phyloP scores from a whole-genome alignment of 2,113 vertebrate species.

The Elachura formosa region DNA sequence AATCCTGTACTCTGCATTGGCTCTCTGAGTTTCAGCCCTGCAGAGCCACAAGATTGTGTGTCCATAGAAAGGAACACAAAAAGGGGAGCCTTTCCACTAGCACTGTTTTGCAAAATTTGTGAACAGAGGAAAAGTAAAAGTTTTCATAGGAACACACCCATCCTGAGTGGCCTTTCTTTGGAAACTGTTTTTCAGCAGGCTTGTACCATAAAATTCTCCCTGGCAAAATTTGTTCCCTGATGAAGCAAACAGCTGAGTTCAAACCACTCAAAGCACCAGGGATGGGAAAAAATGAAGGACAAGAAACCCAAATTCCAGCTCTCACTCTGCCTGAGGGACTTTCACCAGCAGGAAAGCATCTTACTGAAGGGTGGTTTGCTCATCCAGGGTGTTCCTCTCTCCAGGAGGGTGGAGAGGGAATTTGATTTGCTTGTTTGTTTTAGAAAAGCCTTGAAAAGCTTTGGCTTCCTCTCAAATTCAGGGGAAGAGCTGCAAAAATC shows the following conservation, averaged over 20 bases:
- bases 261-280: neutral
- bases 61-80: neutral
- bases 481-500: neutral
- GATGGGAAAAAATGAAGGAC: neutral
- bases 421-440: slow-evolving; percentile 15
- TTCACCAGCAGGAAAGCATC: neutral
- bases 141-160: neutral
- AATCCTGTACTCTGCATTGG: neutral
- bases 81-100: neutral
- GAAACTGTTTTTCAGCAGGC: neutral
- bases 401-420: neutral
- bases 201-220: neutral
- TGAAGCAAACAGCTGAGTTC: neutral
- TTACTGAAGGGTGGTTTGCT: neutral
- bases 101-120: neutral
- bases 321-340: neutral
- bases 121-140: neutral
- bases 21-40: neutral
- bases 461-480: neutral
- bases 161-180: neutral
- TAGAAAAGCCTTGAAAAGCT: slow-evolving; percentile 1
- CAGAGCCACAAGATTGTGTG: neutral
- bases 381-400: neutral
- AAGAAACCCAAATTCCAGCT: neutral
- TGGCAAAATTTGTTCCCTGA: neutral